Percentiles rank a stretch among this genome's conserved stretches.
Evolutionary conservation across 2,888 invertebrate species (phyloP).

Genomic region (Hylaea fasciaria): DNA sequence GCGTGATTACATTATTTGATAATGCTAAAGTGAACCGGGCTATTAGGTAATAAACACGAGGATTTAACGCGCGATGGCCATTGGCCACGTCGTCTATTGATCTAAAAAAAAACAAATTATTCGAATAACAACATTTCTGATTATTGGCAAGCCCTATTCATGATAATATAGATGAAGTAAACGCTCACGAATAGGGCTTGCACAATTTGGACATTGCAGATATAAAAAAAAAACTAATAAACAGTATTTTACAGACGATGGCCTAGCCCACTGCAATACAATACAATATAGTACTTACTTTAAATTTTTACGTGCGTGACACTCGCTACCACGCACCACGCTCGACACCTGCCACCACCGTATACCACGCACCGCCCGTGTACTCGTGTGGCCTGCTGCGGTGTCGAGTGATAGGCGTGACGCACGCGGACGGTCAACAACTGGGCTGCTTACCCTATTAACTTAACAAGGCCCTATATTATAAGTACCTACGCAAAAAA

Average conservation of each 20-base stretch:
- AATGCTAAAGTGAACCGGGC: constrained; percentile 27
- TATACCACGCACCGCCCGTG: neutral
- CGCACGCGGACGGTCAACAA: constrained; percentile 34
- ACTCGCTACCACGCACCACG: too few relatives aligned
- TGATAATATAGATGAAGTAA: too few relatives aligned
- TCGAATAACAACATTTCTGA: too few relatives aligned
- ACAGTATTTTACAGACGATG: too few relatives aligned
- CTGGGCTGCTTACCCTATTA: constrained; percentile 26
- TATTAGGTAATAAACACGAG: constrained; percentile 24
- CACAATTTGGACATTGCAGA: too few relatives aligned
- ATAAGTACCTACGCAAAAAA: constrained; percentile 12
- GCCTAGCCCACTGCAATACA: too few relatives aligned
- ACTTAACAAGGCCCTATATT: constrained; percentile 13
- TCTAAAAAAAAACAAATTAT: too few relatives aligned
- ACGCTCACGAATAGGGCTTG: too few relatives aligned
- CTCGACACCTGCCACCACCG: neutral
- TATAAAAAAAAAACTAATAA: too few relatives aligned
- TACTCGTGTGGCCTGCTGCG: neutral
- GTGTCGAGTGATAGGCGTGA: constrained; percentile 14
- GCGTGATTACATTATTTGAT: constrained; percentile 31
- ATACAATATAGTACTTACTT: too few relatives aligned
- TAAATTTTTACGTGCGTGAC: too few relatives aligned
- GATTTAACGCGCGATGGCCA: constrained; percentile 7
- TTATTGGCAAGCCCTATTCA: too few relatives aligned
- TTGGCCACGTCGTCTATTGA: constrained; percentile 1